Percentiles rank a stretch among this genome's conserved stretches.
These are phyloP conservation scores for Erythrolamprus reginae DNA, from an alignment of 2,113 vertebrate species.

Conservation along the genomic window DNA sequence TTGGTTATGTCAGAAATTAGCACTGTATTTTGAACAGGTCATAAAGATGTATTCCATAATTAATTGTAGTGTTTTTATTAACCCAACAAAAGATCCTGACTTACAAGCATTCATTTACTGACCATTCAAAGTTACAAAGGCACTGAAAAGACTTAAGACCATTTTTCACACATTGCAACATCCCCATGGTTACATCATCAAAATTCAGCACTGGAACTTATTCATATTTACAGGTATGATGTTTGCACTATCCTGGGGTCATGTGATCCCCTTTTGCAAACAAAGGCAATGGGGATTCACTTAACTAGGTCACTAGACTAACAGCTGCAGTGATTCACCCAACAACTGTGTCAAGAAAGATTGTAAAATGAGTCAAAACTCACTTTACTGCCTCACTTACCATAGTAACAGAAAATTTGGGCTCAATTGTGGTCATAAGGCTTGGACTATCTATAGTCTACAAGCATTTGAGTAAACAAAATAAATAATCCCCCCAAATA, in stretches of 20 bases:
- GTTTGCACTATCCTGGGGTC: neutral
- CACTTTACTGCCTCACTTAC: neutral
- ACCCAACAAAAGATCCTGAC: neutral
- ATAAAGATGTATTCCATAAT: neutral
- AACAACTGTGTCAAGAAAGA: neutral
- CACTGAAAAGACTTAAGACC: neutral
- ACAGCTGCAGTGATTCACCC: neutral
- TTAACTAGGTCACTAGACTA: neutral
- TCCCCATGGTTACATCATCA: neutral
- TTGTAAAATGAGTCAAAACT: neutral
- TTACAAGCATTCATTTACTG: neutral
- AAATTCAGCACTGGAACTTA: neutral
- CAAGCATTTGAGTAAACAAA: neutral
- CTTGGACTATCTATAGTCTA: neutral
- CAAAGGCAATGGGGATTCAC: neutral
- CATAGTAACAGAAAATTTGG: neutral
- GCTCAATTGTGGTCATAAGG: neutral
- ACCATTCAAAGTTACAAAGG: neutral
- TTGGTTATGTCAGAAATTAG: neutral
- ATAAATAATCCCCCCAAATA: neutral
- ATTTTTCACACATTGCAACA: neutral
- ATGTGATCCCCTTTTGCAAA: too few relatives aligned
- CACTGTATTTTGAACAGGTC: neutral
- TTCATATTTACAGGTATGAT: neutral
- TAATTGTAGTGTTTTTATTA: neutral